Conservation (phyloP, 2,797 vertebrate species). For the Alosa sapidissima region DNA sequence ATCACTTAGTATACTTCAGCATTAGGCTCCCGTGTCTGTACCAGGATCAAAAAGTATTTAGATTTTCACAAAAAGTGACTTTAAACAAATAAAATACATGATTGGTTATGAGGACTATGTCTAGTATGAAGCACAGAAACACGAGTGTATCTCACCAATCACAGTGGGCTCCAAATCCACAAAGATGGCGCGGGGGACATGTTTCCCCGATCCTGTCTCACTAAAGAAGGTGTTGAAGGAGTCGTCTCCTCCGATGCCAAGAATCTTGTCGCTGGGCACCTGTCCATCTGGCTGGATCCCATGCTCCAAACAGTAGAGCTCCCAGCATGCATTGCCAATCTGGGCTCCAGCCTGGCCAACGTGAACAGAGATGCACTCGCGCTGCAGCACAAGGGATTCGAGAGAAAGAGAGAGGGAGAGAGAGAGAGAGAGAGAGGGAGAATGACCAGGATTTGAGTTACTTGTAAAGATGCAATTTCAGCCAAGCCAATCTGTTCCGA, state of each 20-base stretch:
- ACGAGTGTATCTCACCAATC: constrained; percentile 61
- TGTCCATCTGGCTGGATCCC: constrained; percentile 73
- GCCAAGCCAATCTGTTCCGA: neutral
- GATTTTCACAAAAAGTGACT: too few relatives aligned
- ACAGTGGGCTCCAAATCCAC: constrained; percentile 77
- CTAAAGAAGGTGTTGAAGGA: constrained; percentile 79
- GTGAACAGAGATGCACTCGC: constrained; percentile 75
- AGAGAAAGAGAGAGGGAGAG: neutral
- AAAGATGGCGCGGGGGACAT: constrained; percentile 75
- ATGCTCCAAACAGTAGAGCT: constrained; percentile 72
- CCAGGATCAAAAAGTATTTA: too few relatives aligned
- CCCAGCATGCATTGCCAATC: constrained; percentile 74
- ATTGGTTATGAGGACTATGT: neutral
- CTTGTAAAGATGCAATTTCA: neutral
- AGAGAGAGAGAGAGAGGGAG: neutral
- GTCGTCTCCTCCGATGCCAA: constrained; percentile 69
- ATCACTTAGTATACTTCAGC: too few relatives aligned
- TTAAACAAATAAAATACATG: neutral
- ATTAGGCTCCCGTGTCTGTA: too few relatives aligned
- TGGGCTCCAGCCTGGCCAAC: constrained; percentile 73
- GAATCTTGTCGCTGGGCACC: constrained; percentile 69
- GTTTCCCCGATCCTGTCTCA: constrained; percentile 73
- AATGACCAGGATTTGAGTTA: neutral
- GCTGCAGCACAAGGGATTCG: constrained; percentile 50
- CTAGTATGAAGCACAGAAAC: neutral